Conservation (phyloP, 2,113 vertebrate species). For the Sapayoa aenigma region DNA sequence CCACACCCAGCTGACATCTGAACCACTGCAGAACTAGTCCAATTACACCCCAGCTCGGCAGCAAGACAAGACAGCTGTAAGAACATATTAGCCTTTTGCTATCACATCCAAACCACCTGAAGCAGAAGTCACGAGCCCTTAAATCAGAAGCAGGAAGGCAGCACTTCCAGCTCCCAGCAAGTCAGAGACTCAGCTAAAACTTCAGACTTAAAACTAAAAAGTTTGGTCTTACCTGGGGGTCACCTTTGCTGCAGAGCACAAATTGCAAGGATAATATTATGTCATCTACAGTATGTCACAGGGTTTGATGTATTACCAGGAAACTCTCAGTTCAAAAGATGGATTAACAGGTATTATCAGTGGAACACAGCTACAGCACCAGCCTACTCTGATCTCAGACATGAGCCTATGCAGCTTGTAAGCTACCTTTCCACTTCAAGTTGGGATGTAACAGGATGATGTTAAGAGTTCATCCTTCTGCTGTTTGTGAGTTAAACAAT, state of each 20-base stretch:
- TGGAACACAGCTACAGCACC: not conserved
- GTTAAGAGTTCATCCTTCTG: constrained; percentile 1
- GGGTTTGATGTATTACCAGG: not conserved
- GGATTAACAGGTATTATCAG: not conserved
- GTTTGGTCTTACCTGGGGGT: not conserved
- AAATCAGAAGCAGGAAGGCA: not conserved
- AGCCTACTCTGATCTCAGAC: not conserved
- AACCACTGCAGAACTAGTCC: constrained; percentile 9
- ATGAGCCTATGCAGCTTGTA: not conserved
- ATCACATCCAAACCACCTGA: constrained; percentile 14
- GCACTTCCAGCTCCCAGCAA: not conserved
- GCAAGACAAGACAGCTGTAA: not conserved
- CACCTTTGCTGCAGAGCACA: not conserved
- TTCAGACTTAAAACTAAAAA: not conserved
- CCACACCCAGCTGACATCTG: constrained; percentile 44
- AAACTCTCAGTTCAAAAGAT: not conserved
- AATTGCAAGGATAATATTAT: not conserved
- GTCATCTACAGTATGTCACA: not conserved
- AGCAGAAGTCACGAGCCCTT: not conserved
- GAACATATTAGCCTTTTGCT: not conserved
- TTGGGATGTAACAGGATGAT: not conserved
- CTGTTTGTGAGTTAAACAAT: constrained; percentile 14
- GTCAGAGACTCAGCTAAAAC: not conserved
- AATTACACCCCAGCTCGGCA: not conserved
- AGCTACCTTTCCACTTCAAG: not conserved